Base-by-base conservation (phyloP, 2,888 invertebrate species). In the Parasteatoda lunata region DNA sequence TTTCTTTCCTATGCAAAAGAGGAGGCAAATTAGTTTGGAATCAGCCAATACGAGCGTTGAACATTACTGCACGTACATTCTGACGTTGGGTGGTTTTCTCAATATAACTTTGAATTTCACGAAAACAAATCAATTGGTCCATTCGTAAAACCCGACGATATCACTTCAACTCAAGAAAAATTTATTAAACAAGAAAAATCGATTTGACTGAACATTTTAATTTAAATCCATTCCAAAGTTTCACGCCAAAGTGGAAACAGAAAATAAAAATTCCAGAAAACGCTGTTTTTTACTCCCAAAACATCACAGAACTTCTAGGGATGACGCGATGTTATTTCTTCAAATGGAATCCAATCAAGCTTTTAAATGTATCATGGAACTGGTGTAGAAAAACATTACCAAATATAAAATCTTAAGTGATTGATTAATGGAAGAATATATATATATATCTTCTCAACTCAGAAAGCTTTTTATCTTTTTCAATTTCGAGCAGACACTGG, bases 401-500 rank as follows among this genome's bases (percentile, higher is more conserved):
- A 76, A 77, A 83, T 77, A 83, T 69, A 76, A 83, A 81, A 77
- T 83, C 83, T 77, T 83, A 83, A 83, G 83, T 83, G 83, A 83
- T 83, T 83, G 83, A 83, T 83, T 83, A 83, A 83, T 83, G 77
- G 83, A 77, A 77, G 77, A 69, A 83, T 83, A 83, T 83, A 83
- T 77, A 59, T 59, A 59, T 59, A 13, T n/a, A 59, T 9, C 59
- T 77, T 83, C 83, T 45, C 71, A 82, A 59, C 82, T 59, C 65
- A 48, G 64, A 59, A 30, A 59, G 59, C 11, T 77, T 83, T 83
- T 83, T 83, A 83, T 83, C 83, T 83, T 83, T 81, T 71, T 45
- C 83, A 77, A 83, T 83, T 83, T 83, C 77, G 51, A 77, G 49
- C 77, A 71, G 71, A 30, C 52, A 68, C 69, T 51, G 65, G 66